Percentiles rank a stretch among this genome's conserved stretches.
These are phyloP conservation scores for Drosophila fungiperda DNA, from an alignment of 2,888 invertebrate species.

Conservation along the genomic window DNA sequence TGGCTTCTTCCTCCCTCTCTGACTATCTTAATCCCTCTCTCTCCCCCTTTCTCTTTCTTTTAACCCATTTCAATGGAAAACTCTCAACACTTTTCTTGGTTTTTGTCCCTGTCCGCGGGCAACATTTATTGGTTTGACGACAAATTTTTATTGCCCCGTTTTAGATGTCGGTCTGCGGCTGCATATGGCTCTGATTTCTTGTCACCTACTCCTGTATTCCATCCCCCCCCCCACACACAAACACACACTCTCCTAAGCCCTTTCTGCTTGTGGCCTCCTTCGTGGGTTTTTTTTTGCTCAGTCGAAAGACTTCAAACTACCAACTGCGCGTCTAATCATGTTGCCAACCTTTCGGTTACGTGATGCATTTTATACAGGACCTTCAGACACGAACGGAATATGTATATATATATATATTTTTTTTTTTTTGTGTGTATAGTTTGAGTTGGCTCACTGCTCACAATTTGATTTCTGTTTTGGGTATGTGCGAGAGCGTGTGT, in stretches of 20 bases:
- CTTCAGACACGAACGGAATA: conserved; percentile 17
- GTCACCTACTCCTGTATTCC: conserved; percentile 21
- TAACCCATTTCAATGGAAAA: not conserved
- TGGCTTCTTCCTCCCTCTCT: conserved; percentile 17
- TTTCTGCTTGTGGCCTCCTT: not conserved
- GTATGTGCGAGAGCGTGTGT: conserved; percentile 38
- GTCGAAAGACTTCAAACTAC: conserved; percentile 17
- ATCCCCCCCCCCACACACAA: too few relatives aligned
- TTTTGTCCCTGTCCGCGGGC: conserved; percentile 25
- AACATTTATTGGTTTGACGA: conserved; percentile 76
- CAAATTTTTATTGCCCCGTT: conserved; percentile 77
- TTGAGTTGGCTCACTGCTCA: conserved; percentile 59
- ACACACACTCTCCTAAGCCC: too few relatives aligned
- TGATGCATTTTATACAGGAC: conserved; percentile 70
- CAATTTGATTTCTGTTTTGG: conserved; percentile 75
- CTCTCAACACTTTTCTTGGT: conserved; percentile 4
- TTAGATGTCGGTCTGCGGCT: conserved; percentile 60
- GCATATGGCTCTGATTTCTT: conserved; percentile 66
- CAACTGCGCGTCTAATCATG: conserved; percentile 69
- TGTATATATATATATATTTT: not conserved
- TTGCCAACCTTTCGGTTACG: conserved; percentile 66
- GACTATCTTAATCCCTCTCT: not conserved
- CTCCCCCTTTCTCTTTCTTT: not conserved
- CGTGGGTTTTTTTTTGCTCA: conserved; percentile 22
- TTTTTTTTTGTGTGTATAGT: conserved; percentile 28